Evolutionary conservation across 2,113 vertebrate genomes (phyloP).

Genomic region (Theristicus caerulescens): DNA sequence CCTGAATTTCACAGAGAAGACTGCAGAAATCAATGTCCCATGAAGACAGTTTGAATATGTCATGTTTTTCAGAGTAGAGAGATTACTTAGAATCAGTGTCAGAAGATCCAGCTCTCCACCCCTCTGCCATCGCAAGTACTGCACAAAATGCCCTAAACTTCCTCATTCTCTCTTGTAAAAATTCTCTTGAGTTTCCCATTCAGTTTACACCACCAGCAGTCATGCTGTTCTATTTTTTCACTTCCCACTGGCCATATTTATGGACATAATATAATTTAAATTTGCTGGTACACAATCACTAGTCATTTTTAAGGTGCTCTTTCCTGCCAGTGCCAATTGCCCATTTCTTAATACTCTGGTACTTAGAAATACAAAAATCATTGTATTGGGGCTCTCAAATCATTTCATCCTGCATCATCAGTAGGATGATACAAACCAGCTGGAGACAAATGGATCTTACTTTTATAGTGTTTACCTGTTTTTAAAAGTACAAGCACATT

Average conservation of each 20-base stretch:
- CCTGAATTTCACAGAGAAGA: not conserved
- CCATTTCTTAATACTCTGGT: not conserved
- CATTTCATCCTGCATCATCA: not conserved
- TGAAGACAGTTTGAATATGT: not conserved
- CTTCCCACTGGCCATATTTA: not conserved
- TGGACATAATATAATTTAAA: not conserved
- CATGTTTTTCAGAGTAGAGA: not conserved
- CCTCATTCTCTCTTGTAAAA: not conserved
- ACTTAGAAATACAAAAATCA: not conserved
- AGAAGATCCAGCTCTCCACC: not conserved
- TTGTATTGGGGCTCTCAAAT: not conserved
- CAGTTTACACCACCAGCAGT: not conserved
- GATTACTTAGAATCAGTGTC: not conserved
- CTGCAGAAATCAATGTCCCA: not conserved
- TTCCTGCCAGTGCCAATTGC: not conserved
- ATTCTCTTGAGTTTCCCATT: not conserved
- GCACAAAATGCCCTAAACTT: not conserved
- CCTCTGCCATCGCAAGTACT: not conserved
- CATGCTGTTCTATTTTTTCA: not conserved
- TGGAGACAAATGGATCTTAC: not conserved
- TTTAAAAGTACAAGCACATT: not conserved
- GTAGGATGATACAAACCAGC: not conserved
- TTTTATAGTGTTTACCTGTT: not conserved
- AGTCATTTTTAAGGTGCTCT: not conserved
- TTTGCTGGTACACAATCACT: not conserved